Base-by-base conservation (phyloP, 2,888 invertebrate species). In the Drosophila meridionalis region DNA sequence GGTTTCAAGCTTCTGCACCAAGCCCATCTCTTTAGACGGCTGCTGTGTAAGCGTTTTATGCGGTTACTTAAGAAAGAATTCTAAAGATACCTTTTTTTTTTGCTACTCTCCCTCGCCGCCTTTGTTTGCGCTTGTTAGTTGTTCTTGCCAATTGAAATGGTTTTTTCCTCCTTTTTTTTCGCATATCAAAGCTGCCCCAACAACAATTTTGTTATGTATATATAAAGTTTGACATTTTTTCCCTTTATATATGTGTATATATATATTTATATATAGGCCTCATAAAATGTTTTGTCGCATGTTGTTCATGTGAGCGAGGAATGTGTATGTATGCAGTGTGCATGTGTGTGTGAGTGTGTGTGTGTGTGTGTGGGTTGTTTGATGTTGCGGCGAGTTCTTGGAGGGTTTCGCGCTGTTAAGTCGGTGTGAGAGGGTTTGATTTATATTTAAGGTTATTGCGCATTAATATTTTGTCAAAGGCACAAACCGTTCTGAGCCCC, bases 121-220 rank as follows among this genome's bases (percentile, higher is more conserved):
- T 57, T 53, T 42, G 14, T 20, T 36, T 36, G 26, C 45, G 52
- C 40, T 36, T 11, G 45, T 48, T 55, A 43, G 68, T 74, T 63
- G 34, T 60, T 57, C 52, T 80, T 47, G 40, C 36, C 61, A 60
- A 73, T 69, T 73, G 73, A 73, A 67, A 68, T 70, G 48, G 48
- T 42, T 71, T 45, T 63, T 55, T 57, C 43, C n/a, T 11, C 52
- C 34, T 26, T 28, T 48, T 48, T 55, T 52, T 62, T 68, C 30
- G 71, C 66, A 77, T 86, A 78, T 76, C 59, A 77, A 76, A 82
- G 75, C 88, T 87, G 79, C 77, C 88, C 83, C 80, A 84, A 85
- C 71, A 74, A 69, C 67, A 70, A 69, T 62, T 69, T 78, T 78
- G 68, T 76, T 86, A 65, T 73, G 69, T 72, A 72, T 45, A 79